Base-by-base conservation (phyloP, 2,888 invertebrate genomes). In the Stictocephala bisonia region DNA sequence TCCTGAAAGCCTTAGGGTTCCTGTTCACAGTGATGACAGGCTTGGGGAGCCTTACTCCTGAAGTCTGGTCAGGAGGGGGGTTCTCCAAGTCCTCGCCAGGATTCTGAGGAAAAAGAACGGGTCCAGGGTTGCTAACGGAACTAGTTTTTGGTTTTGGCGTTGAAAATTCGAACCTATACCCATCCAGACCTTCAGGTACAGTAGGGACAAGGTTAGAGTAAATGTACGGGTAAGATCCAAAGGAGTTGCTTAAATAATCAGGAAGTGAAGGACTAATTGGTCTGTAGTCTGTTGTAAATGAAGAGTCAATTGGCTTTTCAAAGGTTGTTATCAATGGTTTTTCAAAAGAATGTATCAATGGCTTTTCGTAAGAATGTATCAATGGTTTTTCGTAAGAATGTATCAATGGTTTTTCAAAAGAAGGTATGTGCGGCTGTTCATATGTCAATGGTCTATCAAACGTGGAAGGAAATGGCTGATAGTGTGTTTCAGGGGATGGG, bases 61-160 rank as follows among this genome's bases (percentile, higher is more conserved):
- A 64, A 26, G 64, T 64, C 64, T 64, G 64, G 15, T 64, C 64
- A 22, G 64, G 64, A 3, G 64, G 64, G 18, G 64, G 40, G 27
- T 44, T 64, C 24, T 64, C 44, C 20, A 60, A n/a, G 27, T 44
- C 64, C 3, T 40, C 27, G 15, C 22, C 44, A 2, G 64, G 64
- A 44, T 44, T 35, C 26, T 64, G 41, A 9, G 64, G 64, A 27
- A 64, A 64, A 7, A 64, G 27, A 40, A 64, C 64, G 26, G 64
- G 64, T 2, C 64, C 64, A 7, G 64, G 64, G 27, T 64, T 64
- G 64, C 27, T 44, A 24, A 64, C 64, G 13, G 64, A 41, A 4
- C 44, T 41, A 9, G 44, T n/a, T 20, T 64, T 24, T 26, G 40
- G 64, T 27, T 35, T 64, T 18, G 64, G 64, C 1, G 64, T 64